Percentiles rank a stretch among this genome's conserved stretches.
phyloP scores from a whole-genome alignment of 2,797 vertebrate genomes.

The Mormyrus hasselquistii region DNA sequence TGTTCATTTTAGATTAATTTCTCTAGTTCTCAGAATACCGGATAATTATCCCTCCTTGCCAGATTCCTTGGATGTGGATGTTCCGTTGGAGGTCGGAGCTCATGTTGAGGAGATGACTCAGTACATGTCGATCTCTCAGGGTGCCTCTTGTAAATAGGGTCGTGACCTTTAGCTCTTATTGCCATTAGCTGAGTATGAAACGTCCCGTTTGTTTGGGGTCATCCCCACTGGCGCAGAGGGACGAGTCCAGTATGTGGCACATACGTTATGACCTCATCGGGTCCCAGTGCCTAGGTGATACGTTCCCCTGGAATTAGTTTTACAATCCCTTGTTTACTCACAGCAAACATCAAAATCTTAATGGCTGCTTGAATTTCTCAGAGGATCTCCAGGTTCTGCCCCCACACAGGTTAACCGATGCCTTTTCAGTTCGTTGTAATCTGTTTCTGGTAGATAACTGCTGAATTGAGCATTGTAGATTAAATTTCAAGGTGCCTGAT shows the following conservation, averaged over 20 bases:
- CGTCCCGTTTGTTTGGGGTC: slow-evolving; percentile 24
- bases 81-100: not conserved
- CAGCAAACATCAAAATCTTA: slow-evolving; percentile 30
- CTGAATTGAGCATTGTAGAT: not conserved
- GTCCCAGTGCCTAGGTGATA: slow-evolving; percentile 44
- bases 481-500: not conserved
- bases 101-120: not conserved
- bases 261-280: slow-evolving; percentile 22
- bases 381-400: not conserved
- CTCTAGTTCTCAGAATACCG: not conserved
- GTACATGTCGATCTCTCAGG: not conserved
- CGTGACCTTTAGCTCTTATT: slow-evolving; percentile 25
- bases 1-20: not conserved
- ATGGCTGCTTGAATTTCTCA: slow-evolving; percentile 17
- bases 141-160: slow-evolving; percentile 26
- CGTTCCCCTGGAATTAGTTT: slow-evolving; percentile 39
- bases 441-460: not conserved
- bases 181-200: slow-evolving; percentile 15
- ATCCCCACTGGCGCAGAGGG: slow-evolving; percentile 17
- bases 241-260: slow-evolving; percentile 20
- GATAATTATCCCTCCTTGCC: not conserved
- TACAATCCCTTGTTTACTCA: not conserved
- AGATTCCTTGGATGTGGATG: not conserved
- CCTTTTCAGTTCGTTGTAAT: not conserved
- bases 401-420: not conserved